Evolutionary conservation across 1,140 invertebrate genomes (phyloP).

Genomic region (Zaprionus africanus): DNA sequence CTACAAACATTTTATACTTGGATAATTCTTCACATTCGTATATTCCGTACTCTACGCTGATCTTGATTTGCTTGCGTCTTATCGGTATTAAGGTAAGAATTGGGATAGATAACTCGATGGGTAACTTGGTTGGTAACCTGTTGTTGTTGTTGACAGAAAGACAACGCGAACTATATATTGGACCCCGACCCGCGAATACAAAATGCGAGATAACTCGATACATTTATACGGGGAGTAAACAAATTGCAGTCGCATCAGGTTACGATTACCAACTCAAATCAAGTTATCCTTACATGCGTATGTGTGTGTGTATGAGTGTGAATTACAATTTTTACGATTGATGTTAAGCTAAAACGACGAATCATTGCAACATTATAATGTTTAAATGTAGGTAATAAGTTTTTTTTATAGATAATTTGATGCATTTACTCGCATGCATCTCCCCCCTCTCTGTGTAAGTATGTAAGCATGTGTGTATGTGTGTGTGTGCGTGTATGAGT

Average conservation of each 20-base stretch:
- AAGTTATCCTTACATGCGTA: conserved; percentile 9
- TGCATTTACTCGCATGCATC: conserved; percentile 14
- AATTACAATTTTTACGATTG: conserved; percentile 48
- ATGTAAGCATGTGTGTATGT: neutral
- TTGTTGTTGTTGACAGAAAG: neutral
- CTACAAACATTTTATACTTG: conserved; percentile 1
- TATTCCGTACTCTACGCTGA: neutral
- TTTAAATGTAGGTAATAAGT: conserved; percentile 37
- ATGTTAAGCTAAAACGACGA: conserved; percentile 48
- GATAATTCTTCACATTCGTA: neutral
- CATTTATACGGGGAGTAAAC: neutral
- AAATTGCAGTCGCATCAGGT: conserved; percentile 7
- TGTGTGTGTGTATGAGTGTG: conserved; percentile 1
- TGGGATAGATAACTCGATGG: conserved; percentile 3
- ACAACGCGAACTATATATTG: conserved; percentile 1
- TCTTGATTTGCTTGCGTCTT: conserved; percentile 19
- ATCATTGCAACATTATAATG: conserved; percentile 46
- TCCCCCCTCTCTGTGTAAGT: neutral
- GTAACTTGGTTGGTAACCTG: neutral
- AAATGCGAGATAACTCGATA: neutral
- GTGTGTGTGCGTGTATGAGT: neutral
- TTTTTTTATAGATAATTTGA: conserved; percentile 25
- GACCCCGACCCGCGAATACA: conserved; percentile 5
- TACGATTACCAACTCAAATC: neutral
- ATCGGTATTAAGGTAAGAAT: conserved; percentile 40